Conservation (phyloP, 2,797 vertebrate species). For the Xenentodon cancila region DNA sequence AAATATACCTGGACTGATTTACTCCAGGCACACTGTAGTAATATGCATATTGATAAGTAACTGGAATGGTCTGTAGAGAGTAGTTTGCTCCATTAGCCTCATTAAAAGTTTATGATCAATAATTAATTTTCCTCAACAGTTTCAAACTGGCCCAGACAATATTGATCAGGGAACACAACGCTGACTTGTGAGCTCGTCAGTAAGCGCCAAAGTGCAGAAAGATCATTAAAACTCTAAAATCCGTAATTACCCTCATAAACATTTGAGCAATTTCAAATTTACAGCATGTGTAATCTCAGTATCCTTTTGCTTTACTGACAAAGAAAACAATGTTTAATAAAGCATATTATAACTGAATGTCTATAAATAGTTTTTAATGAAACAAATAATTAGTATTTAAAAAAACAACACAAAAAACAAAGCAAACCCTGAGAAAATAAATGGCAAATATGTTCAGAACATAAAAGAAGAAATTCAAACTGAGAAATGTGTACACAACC, state of each 20-base stretch:
- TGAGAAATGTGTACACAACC: too few relatives aligned
- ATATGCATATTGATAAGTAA: constrained; percentile 22
- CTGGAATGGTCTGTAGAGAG: constrained; percentile 29
- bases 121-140: constrained; percentile 32
- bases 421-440: too few relatives aligned
- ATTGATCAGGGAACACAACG: constrained; percentile 41
- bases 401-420: too few relatives aligned
- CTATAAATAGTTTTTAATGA: not conserved
- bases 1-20: constrained; percentile 4
- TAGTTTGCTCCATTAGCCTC: constrained; percentile 25
- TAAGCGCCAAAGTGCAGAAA: constrained; percentile 5
- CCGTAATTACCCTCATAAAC: constrained; percentile 13
- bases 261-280: constrained; percentile 3
- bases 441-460: not conserved
- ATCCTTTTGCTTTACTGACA: not conserved
- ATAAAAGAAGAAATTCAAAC: not conserved
- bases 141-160: constrained; percentile 28
- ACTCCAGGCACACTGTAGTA: not conserved
- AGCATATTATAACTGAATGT: not conserved
- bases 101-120: constrained; percentile 54
- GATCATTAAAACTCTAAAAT: constrained; percentile 10
- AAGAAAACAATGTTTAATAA: not conserved
- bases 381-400: not conserved
- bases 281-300: not conserved
- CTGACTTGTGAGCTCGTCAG: constrained; percentile 35